Percentiles rank a stretch among this genome's conserved stretches.
Evolutionary conservation across 2,797 vertebrate species (phyloP).

Genomic region (Halcyon smyrnensis): DNA sequence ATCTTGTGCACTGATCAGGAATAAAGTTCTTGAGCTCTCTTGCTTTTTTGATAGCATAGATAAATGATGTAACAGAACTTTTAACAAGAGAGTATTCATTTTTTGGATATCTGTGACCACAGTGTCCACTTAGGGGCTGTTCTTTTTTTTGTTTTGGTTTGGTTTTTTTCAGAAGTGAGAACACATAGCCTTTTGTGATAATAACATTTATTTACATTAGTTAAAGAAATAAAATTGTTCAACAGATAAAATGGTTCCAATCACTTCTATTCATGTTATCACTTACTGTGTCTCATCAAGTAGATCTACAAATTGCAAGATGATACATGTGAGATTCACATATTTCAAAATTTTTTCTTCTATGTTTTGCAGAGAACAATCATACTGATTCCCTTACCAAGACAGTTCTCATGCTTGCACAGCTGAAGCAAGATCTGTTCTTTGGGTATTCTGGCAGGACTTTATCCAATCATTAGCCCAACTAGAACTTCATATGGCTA

Average conservation of each 20-base stretch:
- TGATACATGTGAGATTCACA: not conserved
- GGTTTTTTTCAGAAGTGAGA: not conserved
- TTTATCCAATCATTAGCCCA: not conserved
- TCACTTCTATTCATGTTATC: not conserved
- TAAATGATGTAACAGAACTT: not conserved
- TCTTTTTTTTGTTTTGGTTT: not conserved
- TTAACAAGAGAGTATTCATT: not conserved
- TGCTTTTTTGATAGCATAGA: not conserved
- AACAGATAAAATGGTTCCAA: not conserved
- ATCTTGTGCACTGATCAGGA: not conserved
- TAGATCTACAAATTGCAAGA: not conserved
- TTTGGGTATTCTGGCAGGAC: not conserved
- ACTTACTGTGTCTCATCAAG: not conserved
- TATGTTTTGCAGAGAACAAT: not conserved
- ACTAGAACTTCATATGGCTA: no score
- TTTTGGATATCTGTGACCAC: not conserved
- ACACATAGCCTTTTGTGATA: not conserved
- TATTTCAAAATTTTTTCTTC: not conserved
- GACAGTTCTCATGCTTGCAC: not conserved
- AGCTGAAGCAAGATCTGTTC: not conserved
- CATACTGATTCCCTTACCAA: fast-evolving
- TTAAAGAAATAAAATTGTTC: not conserved
- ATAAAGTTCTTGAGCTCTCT: not conserved
- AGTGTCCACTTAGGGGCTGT: not conserved
- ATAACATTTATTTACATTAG: not conserved